These are phyloP conservation scores for Hypomecis atomaria DNA, from an alignment of 2,888 invertebrate species.

Conservation along the genomic window DNA sequence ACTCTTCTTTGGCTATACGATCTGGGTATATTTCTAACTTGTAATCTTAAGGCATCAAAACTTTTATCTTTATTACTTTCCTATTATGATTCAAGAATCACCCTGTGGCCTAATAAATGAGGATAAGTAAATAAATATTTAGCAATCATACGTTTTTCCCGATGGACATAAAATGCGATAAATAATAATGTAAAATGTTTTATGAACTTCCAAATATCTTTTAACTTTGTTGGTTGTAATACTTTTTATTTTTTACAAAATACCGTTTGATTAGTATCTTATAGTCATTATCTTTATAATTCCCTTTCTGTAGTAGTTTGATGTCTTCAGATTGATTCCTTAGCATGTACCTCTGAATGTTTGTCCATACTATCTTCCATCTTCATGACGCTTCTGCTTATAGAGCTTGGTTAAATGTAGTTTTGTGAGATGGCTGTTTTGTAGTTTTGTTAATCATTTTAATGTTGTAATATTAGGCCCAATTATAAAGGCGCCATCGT, in stretches of 20 bases:
- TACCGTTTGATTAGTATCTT: not conserved
- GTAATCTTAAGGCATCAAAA: constrained; percentile 29
- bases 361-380: constrained; percentile 47
- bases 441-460: constrained; percentile 7
- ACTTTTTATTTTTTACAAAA: no score
- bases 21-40: constrained; percentile 23
- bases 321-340: constrained; percentile 25
- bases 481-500: no score
- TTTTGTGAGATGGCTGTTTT: constrained; percentile 33
- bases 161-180: no score
- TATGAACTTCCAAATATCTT: no score
- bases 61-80: not conserved
- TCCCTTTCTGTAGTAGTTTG: not conserved
- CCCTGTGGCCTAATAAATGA: no score
- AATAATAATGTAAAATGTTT: no score
- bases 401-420: constrained; percentile 50
- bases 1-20: constrained; percentile 60
- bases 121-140: no score
- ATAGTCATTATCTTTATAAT: not conserved
- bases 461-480: no score
- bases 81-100: not conserved
- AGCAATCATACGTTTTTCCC: no score
- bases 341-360: constrained; percentile 38
- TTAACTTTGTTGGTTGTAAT: no score
- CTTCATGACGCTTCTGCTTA: constrained; percentile 68